These are phyloP conservation scores for Drosophila recens DNA, from an alignment of 2,888 invertebrate genomes.

Conservation along the genomic window DNA sequence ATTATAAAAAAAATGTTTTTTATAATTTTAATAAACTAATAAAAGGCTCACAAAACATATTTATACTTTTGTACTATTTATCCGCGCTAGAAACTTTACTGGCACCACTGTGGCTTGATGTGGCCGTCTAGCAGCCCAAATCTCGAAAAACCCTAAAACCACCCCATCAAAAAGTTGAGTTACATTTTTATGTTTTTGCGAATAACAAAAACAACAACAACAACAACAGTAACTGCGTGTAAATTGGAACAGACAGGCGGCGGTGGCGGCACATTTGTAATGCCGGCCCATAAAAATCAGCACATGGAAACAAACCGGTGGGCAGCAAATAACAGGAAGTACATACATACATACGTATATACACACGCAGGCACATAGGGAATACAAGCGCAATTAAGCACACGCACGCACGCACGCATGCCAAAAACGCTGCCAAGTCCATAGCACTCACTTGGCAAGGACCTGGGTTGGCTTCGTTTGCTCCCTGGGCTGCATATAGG, in stretches of 20 bases:
- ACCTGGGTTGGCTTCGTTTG: conserved; percentile 20
- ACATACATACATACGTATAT: background rate
- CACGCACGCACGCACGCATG: conserved; percentile 54
- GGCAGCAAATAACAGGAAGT: conserved; percentile 58
- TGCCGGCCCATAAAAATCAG: conserved; percentile 65
- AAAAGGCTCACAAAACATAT: no score
- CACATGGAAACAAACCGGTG: conserved; percentile 67
- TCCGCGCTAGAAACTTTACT: background rate
- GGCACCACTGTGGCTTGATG: background rate
- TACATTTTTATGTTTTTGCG: conserved; percentile 51
- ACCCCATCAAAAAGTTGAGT: conserved; percentile 49
- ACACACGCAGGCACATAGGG: conserved; percentile 7
- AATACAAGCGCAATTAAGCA: conserved; percentile 73
- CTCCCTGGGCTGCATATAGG: conserved; percentile 40
- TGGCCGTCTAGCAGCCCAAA: conserved; percentile 41
- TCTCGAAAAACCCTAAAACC: conserved; percentile 44
- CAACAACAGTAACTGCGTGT: conserved; percentile 44
- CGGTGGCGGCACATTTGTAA: conserved; percentile 54
- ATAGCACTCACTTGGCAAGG: conserved; percentile 17
- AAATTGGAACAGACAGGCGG: conserved; percentile 67
- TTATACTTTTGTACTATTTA: background rate
- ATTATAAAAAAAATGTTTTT: no score
- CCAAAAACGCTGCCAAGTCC: conserved; percentile 37
- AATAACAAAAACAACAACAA: conserved; percentile 17
- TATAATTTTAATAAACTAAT: no score